phyloP scores from a whole-genome alignment of 2,888 invertebrate species.

The Zhengitettix transpicula region DNA sequence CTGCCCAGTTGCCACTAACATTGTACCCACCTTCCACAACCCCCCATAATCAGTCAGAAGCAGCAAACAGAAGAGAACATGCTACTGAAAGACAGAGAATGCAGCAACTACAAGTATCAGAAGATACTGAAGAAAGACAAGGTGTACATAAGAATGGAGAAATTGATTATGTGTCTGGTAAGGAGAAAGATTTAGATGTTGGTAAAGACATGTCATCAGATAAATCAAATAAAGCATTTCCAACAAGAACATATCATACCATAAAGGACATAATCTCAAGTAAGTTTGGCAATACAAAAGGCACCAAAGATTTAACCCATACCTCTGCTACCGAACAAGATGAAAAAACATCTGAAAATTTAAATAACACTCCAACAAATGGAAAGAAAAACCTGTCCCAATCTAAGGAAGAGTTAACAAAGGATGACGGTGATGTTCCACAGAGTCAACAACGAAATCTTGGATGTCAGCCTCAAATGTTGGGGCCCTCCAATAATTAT shows the following conservation, averaged over 20 bases:
- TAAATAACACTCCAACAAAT: slow-evolving; percentile 21
- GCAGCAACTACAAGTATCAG: no score
- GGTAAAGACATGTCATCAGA: no score
- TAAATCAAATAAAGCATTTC: slow-evolving; percentile 27
- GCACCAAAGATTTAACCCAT: neutral
- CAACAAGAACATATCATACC: slow-evolving; percentile 64
- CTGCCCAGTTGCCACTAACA: neutral
- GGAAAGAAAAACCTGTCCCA: slow-evolving; percentile 19
- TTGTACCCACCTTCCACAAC: no score
- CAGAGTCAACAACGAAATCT: slow-evolving; percentile 1
- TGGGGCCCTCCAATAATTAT: slow-evolving; percentile 22
- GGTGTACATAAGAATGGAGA: no score
- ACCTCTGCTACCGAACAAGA: neutral
- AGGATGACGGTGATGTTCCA: neutral
- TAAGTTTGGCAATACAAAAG: slow-evolving; percentile 31
- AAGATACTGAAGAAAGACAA: no score
- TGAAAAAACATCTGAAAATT: slow-evolving; percentile 16
- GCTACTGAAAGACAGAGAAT: no score
- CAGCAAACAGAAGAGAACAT: no score
- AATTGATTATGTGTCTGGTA: no score
- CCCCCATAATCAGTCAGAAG: no score
- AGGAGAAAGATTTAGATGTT: no score
- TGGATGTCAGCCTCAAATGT: slow-evolving; percentile 1
- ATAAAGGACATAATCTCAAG: slow-evolving; percentile 71
- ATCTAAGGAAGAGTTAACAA: neutral